A percentile compares a stretch with the other conserved stretches of the same genome.
Conservation (phyloP, 2,797 vertebrate species). For the Chloroceryle inda region DNA sequence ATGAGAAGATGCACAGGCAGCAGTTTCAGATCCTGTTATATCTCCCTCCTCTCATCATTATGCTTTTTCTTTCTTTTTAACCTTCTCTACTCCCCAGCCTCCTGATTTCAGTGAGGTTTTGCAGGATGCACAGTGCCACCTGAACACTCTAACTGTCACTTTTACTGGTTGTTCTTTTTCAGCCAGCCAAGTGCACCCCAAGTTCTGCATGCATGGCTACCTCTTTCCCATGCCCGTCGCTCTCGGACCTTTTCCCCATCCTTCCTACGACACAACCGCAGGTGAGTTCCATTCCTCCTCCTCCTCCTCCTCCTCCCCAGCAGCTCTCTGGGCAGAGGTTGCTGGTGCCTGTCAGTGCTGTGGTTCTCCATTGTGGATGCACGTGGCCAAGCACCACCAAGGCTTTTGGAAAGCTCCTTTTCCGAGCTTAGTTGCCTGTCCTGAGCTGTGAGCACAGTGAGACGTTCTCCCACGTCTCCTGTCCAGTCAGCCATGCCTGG, state of each 20-base stretch:
- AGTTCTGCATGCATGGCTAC: slow-evolving; percentile 88
- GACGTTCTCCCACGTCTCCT: rapidly evolving
- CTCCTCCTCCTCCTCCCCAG: background rate
- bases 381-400: rapidly evolving
- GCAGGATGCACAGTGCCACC: background rate
- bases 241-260: slow-evolving; percentile 86
- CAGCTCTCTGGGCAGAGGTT: background rate
- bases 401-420: background rate
- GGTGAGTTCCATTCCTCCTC: slow-evolving; percentile 76
- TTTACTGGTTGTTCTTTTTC: background rate
- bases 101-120: background rate
- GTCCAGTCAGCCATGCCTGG: background rate
- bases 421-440: too few relatives aligned
- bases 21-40: background rate
- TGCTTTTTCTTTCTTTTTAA: background rate
- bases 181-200: slow-evolving; percentile 89
- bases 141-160: background rate
- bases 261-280: slow-evolving; percentile 87
- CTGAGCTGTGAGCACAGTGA: rapidly evolving
- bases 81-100: background rate
- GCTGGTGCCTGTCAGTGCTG: background rate
- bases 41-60: background rate
- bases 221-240: slow-evolving; percentile 90
- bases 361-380: background rate
- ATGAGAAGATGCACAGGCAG: background rate